phyloP scores from a whole-genome alignment of 2,113 vertebrate genomes.

The Gymnocephalus cernua region DNA sequence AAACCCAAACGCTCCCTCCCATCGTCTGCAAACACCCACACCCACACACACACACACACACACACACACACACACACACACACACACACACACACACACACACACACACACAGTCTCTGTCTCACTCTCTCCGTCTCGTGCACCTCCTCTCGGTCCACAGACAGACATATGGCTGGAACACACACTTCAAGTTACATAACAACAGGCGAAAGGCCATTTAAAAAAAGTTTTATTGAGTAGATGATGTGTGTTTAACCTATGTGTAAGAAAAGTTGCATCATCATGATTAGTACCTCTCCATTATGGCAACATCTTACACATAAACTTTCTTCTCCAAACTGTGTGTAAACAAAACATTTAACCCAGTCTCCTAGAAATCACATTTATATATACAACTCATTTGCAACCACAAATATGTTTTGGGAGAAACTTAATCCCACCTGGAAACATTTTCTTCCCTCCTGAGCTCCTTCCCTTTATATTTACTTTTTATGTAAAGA shows the following conservation, averaged over 20 bases:
- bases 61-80: slow-evolving; percentile 29
- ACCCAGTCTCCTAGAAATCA: neutral
- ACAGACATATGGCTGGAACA: slow-evolving; percentile 43
- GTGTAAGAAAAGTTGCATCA: neutral
- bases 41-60: slow-evolving; percentile 37
- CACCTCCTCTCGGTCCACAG: slow-evolving; percentile 39
- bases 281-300: neutral
- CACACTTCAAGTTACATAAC: slow-evolving; percentile 64
- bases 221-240: slow-evolving; percentile 15
- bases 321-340: neutral
- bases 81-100: slow-evolving; percentile 11
- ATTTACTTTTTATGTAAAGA: no score
- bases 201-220: slow-evolving; percentile 6
- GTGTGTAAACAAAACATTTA: neutral
- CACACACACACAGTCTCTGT: neutral
- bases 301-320: neutral
- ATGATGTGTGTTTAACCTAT: neutral
- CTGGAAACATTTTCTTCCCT: no score
- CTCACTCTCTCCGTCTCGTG: slow-evolving; percentile 31
- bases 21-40: slow-evolving; percentile 24
- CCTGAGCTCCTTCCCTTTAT: neutral
- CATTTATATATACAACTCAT: neutral
- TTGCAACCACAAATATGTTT: neutral
- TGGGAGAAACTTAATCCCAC: neutral
- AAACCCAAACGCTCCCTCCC: slow-evolving; percentile 56